These are phyloP conservation scores for Syritta pipiens DNA, from an alignment of 2,888 invertebrate genomes.

Conservation along the genomic window DNA sequence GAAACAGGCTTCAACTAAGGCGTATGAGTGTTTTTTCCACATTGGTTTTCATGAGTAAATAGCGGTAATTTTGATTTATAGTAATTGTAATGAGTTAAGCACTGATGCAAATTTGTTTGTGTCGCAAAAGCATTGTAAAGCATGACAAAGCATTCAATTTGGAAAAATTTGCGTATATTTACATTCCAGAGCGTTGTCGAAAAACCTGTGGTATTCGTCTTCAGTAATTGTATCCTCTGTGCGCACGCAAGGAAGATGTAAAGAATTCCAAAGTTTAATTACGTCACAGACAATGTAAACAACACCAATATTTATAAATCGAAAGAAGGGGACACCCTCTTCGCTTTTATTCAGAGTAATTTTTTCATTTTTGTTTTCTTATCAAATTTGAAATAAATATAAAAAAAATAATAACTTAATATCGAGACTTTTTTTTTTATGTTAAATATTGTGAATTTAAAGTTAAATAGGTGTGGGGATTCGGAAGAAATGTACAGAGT, in stretches of 20 bases:
- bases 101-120: conserved; percentile 20
- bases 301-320: conserved; percentile 65
- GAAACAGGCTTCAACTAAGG: conserved; percentile 31
- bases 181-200: conserved; percentile 90
- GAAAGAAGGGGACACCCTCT: conserved; percentile 30
- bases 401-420: conserved; percentile 35
- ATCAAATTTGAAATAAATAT: conserved; percentile 37
- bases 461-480: conserved; percentile 15
- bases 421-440: conserved; percentile 40
- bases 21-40: conserved; percentile 19
- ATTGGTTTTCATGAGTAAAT: conserved; percentile 26
- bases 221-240: conserved; percentile 81
- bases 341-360: conserved; percentile 21
- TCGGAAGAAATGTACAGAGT: conserved; percentile 16
- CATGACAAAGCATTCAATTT: conserved; percentile 37
- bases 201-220: conserved; percentile 90
- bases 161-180: conserved; percentile 76
- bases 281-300: conserved; percentile 48
- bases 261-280: conserved; percentile 58
- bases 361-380: background rate
- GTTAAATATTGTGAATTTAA: background rate
- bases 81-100: conserved; percentile 32
- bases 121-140: conserved; percentile 21
- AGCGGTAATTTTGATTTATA: conserved; percentile 35
- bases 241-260: conserved; percentile 61